Percentiles rank a stretch among this genome's conserved stretches.
phyloP scores from a whole-genome alignment of 2,888 invertebrate species.

The Eilema griseolum region DNA sequence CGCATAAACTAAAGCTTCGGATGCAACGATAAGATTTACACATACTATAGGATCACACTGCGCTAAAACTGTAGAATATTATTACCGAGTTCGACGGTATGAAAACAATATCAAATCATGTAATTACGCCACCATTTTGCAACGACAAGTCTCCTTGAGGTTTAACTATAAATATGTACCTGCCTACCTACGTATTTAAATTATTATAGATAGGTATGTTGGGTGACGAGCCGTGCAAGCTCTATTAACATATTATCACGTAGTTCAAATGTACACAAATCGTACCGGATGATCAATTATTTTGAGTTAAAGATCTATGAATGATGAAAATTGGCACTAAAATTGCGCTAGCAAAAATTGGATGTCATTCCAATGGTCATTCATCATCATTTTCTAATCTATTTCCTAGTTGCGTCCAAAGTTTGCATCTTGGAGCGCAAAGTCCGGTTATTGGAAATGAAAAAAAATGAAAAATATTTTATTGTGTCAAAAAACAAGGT shows the following conservation, averaged over 20 bases:
- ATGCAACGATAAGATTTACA: too few species aligned
- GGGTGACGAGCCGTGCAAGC: not conserved
- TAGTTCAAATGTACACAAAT: not conserved
- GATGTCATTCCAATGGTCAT: not conserved
- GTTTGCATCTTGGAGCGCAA: too few species aligned
- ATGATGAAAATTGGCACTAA: not conserved
- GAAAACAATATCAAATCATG: not conserved
- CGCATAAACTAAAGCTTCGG: too few species aligned
- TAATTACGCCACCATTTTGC: not conserved
- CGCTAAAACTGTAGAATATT: too few species aligned
- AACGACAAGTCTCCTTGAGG: not conserved
- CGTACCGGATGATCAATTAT: not conserved
- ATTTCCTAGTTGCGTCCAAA: too few species aligned
- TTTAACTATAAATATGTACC: not conserved
- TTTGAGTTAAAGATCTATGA: constrained; percentile 20
- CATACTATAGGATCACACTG: too few species aligned
- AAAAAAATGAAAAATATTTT: too few species aligned
- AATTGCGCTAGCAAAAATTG: not conserved
- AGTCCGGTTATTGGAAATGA: too few species aligned
- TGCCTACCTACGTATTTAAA: not conserved
- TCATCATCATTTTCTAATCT: too few species aligned
- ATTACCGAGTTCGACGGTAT: too few species aligned
- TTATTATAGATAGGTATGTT: not conserved
- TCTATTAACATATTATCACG: constrained; percentile 4
- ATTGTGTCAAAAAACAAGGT: too few species aligned